Evolutionary conservation across 2,113 vertebrate genomes (phyloP), one percentile per base, ranked within the genome.

Genomic region (Chionodraco myersi): DNA sequence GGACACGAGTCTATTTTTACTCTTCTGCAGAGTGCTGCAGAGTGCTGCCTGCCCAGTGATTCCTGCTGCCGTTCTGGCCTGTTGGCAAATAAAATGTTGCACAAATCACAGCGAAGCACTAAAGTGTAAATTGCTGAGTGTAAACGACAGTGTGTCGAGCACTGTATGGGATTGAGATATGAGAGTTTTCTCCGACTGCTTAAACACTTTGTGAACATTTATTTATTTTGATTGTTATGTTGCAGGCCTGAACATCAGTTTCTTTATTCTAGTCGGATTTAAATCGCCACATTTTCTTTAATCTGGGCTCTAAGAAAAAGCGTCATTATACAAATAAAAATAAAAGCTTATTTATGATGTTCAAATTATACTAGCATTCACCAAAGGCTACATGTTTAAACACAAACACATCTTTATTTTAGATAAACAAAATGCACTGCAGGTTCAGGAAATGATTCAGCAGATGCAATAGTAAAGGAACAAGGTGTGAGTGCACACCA

Each of bases 1-100:
- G 65, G 83, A 77, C 88, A 84, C 92, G 65, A 91, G 91, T 91
- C 95, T 95, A 95, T 95, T 95, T 95, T 92, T 94, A 94, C 83
- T 80, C 69, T 5, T 49, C 12, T 45, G 84, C 83, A 86, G 76
- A 68, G n/a, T 60, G 66, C 12, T 45, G 84, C 83, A 86, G 76
- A 68, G n/a, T 60, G 66, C 79, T 52, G 68, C 64, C 79, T 52
- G 68, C 64, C 47, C 62, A 72, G 63, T 77, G 77, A 73, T 73
- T 64, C 62, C 70, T 77, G 21, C 70, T 57, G 59, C 56, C 44
- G 18, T 18, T 23, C 52, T 18, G 71, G 62, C 63, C 63, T 76
- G 44, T 58, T 34, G 51, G 75, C 64, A 84, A 85, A 86, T 75
- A 82, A 68, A 68, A 75, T 62, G 83, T 80, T 85, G 75, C 79